Evolutionary conservation across 2,113 vertebrate genomes (phyloP), one percentile per base, ranked within the genome.

Genomic region (Malurus cyaneus): DNA sequence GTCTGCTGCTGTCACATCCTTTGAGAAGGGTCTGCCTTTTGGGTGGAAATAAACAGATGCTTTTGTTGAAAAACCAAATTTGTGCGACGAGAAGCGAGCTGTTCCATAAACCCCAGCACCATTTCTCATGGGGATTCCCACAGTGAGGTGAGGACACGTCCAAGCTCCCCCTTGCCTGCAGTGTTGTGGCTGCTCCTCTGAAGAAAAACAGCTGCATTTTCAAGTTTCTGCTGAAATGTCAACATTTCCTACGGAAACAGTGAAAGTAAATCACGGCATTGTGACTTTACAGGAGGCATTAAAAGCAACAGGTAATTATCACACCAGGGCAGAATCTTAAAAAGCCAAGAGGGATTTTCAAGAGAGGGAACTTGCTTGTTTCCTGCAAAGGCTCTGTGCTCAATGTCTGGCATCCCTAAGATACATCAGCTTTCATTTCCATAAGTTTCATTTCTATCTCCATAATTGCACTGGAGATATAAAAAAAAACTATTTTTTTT

Each of bases 131-230:
- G 54, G 72, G 47, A 26, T 34, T 65, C 46, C 20, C 34, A 28
- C 46, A 0, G 0, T 1, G 3, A 88, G 32, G 8, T 50, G 46
- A 72, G 76, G 54, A 60, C 26, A 19, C 0, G 0, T 28, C 53
- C 62, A n/a, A 83, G 36, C 19, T 93, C n/a, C 26, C 2, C 0
- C 42, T 57, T 23, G 9, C 42, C 41, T 32, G 2, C 54, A 12
- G 17, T 4, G 21, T 17, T 53, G 56, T 2, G 3, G 23, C 46
- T 59, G 60, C 42, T 57, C 19, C 74, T 73, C 67, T 47, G 29
- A 81, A 86, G 64, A 8, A 57, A 57, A 86, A 16, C 19, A 47
- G 52, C 50, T 62, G 34, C 21, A 6, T 46, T 86, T 61, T 59
- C 67, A 32, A 52, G 18, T 56, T 84, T 59, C 69, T 89, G 60